phyloP scores from a whole-genome alignment of 2,113 vertebrate species.

The Meles meles region DNA sequence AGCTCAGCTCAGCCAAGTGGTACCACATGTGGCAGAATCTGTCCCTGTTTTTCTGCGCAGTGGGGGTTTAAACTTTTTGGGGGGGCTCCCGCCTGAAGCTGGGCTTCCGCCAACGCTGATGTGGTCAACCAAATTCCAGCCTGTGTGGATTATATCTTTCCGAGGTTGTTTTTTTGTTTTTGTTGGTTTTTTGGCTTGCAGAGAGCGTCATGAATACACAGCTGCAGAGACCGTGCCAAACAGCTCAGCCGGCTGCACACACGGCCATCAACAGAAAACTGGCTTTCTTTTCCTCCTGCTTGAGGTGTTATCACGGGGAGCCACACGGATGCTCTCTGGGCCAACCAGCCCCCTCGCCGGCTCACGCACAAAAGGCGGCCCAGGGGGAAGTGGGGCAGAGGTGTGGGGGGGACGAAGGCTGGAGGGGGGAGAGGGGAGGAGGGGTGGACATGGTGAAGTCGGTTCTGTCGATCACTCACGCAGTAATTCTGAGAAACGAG shows the following conservation, averaged over 20 bases:
- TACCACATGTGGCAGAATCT: conserved; percentile 35
- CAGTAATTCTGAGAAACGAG: not conserved
- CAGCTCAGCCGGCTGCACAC: not conserved
- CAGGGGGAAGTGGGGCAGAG: not conserved
- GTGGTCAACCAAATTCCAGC: not conserved
- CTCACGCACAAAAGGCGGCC: not conserved
- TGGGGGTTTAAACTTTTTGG: not conserved
- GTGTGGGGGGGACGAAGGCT: too few species aligned
- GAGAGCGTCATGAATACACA: not conserved
- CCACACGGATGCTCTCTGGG: not conserved
- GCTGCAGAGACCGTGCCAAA: conserved; percentile 38
- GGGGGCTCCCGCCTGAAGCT: not conserved
- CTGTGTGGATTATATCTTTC: not conserved
- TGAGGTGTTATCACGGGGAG: conserved; percentile 42
- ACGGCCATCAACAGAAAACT: not conserved
- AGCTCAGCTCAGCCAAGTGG: conserved; percentile 39
- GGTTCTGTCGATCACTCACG: not conserved
- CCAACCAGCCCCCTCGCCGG: not conserved
- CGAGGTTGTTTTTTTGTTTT: not conserved
- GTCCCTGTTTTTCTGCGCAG: conserved; percentile 37
- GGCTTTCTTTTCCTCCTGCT: conserved; percentile 23
- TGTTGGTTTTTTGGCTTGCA: not conserved
- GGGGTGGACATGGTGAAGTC: fast-evolving
- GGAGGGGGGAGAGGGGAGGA: too few species aligned
- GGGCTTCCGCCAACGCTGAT: not conserved